Percentiles rank a stretch among this genome's conserved stretches.
Conservation (phyloP, 1,140 invertebrate species). For the Pogonognathellus flavescens region DNA sequence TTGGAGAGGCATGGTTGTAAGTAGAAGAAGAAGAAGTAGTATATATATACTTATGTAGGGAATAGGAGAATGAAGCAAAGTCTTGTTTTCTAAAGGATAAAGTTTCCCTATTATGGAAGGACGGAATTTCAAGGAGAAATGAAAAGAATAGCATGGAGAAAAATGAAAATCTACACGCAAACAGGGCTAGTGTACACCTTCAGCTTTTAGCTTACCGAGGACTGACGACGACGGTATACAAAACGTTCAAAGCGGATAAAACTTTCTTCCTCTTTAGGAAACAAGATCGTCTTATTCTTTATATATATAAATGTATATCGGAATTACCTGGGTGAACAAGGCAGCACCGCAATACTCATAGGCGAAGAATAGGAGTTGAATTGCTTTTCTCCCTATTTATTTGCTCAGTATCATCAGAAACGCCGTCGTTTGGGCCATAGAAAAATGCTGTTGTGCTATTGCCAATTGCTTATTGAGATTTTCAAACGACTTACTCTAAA, state of each 20-base stretch:
- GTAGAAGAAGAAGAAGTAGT: neutral
- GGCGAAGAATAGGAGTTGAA: slow-evolving; percentile 35
- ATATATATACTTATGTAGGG: no score
- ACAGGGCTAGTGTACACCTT: slow-evolving; percentile 3
- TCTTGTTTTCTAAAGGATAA: slow-evolving; percentile 39
- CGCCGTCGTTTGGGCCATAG: slow-evolving; percentile 24
- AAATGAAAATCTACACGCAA: neutral
- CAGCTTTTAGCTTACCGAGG: neutral
- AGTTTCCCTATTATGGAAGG: slow-evolving; percentile 31
- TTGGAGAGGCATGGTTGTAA: neutral
- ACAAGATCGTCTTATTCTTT: neutral
- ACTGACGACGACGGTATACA: neutral
- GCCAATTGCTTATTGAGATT: slow-evolving; percentile 37
- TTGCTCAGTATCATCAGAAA: slow-evolving; percentile 35
- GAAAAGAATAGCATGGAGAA: neutral
- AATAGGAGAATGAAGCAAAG: slow-evolving; percentile 29
- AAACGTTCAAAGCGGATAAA: slow-evolving; percentile 20
- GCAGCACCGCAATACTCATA: neutral
- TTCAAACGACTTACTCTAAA: slow-evolving; percentile 30
- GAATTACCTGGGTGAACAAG: slow-evolving; percentile 23
- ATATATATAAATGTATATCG: neutral
- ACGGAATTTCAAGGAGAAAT: neutral
- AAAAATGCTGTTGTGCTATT: slow-evolving; percentile 12
- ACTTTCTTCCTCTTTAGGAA: slow-evolving; percentile 7
- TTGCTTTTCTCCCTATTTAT: slow-evolving; percentile 29